Evolutionary conservation across 1,140 invertebrate species (phyloP).

Genomic region (Pissodes strobi): DNA sequence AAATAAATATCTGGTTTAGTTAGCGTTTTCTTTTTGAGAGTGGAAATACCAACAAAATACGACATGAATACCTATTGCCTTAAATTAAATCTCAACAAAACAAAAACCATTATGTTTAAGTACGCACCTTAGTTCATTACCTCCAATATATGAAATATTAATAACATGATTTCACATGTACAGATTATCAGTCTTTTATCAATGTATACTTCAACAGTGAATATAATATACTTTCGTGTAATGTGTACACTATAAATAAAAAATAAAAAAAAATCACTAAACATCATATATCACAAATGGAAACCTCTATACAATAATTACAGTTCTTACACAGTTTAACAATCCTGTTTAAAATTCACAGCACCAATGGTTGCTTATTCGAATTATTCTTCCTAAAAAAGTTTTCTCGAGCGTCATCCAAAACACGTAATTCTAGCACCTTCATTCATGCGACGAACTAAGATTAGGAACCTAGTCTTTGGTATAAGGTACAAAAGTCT

Average conservation of each 20-base stretch:
- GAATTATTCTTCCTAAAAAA: constrained; percentile 1
- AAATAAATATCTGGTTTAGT: background rate
- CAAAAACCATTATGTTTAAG: background rate
- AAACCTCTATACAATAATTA: constrained; percentile 6
- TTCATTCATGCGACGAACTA: constrained; percentile 10
- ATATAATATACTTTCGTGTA: constrained; percentile 6
- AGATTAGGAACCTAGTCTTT: constrained; percentile 49
- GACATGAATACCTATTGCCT: background rate
- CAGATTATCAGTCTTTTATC: constrained; percentile 45
- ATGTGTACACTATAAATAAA: constrained; percentile 23
- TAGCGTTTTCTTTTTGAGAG: background rate
- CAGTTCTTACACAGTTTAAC: constrained; percentile 10
- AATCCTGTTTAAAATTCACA: constrained; percentile 34
- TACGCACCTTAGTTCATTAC: background rate
- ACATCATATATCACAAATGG: constrained; percentile 25
- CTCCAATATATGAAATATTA: constrained; percentile 14
- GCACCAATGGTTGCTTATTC: constrained; percentile 30
- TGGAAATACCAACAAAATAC: background rate
- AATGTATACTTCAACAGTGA: constrained; percentile 44
- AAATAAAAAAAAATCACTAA: constrained; percentile 28
- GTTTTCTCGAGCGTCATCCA: background rate
- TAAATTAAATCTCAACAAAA: background rate
- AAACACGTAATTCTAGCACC: constrained; percentile 18
- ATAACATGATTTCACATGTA: background rate
- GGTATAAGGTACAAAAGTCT: constrained; percentile 33